A percentile compares a stretch with the other conserved stretches of the same genome.
phyloP scores from a whole-genome alignment of 1,140 invertebrate species.

The Drosophila pandora region DNA sequence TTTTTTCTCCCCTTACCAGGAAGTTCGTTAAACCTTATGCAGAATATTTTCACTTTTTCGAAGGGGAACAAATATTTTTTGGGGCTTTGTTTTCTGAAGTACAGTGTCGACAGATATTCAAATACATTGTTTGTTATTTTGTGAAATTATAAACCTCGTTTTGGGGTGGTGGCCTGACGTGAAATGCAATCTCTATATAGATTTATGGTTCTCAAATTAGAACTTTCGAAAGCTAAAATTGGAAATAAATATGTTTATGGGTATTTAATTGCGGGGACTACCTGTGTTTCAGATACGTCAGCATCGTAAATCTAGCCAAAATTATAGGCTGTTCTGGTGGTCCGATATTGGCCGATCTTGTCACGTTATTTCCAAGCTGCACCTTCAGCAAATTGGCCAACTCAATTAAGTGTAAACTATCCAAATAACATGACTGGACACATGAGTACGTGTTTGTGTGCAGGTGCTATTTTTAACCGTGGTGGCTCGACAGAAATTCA shows the following conservation, averaged over 20 bases:
- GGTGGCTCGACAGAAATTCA: slow-evolving; percentile 27
- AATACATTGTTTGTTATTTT: background rate
- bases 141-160: background rate
- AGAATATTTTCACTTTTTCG: slow-evolving; percentile 33
- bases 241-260: background rate
- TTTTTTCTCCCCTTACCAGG: slow-evolving; percentile 52
- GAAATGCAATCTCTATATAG: background rate
- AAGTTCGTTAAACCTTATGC: slow-evolving; percentile 59
- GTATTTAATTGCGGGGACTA: background rate
- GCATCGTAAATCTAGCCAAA: background rate
- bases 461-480: slow-evolving; percentile 62
- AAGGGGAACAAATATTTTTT: background rate
- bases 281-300: background rate
- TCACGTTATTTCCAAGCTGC: slow-evolving; percentile 9
- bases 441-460: slow-evolving; percentile 27
- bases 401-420: slow-evolving; percentile 29
- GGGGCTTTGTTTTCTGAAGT: background rate
- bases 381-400: slow-evolving; percentile 57
- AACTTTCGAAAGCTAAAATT: background rate
- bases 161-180: background rate
- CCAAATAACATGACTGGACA: slow-evolving; percentile 20
- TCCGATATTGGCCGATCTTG: slow-evolving; percentile 4
- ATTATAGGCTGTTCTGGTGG: background rate
- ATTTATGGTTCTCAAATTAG: background rate
- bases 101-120: background rate